phyloP scores from a whole-genome alignment of 1,140 invertebrate genomes.

The Listronotus bonariensis region DNA sequence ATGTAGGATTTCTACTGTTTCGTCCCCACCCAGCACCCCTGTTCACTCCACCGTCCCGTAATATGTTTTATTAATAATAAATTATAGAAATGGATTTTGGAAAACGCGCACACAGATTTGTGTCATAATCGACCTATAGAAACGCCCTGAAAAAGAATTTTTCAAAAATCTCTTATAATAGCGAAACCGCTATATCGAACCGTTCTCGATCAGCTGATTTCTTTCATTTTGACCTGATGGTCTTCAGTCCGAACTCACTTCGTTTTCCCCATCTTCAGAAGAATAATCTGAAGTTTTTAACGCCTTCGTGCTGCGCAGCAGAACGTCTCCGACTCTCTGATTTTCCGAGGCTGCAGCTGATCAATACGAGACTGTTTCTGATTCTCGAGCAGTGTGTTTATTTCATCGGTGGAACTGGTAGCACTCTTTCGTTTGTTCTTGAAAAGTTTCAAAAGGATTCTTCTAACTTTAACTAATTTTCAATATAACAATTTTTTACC shows the following conservation, averaged over 20 bases:
- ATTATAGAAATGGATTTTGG: too few species aligned
- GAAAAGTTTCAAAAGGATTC: not conserved
- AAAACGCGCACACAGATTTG: too few species aligned
- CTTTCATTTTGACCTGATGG: slow-evolving; percentile 42
- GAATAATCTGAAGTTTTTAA: slow-evolving; percentile 60
- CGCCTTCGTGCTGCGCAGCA: slow-evolving; percentile 11
- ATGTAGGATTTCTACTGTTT: too few species aligned
- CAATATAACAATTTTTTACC: too few species aligned
- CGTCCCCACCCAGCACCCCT: too few species aligned
- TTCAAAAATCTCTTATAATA: too few species aligned
- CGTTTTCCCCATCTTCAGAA: slow-evolving; percentile 58
- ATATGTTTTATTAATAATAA: too few species aligned
- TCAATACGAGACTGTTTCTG: not conserved
- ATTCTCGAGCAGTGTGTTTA: slow-evolving; percentile 22
- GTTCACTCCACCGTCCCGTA: too few species aligned
- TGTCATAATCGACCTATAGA: too few species aligned
- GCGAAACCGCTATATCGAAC: too few species aligned
- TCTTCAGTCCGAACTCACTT: slow-evolving; percentile 40
- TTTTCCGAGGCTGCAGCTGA: not conserved
- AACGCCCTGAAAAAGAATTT: too few species aligned
- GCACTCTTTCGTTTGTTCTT: slow-evolving; percentile 29
- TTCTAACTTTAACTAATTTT: too few species aligned
- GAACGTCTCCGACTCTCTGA: not conserved
- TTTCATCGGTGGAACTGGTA: slow-evolving; percentile 32
- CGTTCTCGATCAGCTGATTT: slow-evolving; percentile 47